Evolutionary conservation across 35 echinoderm and acorn worm genomes (phyloP), one percentile per base, ranked within the genome.

Genomic region (Holothuria glaberrima): DNA sequence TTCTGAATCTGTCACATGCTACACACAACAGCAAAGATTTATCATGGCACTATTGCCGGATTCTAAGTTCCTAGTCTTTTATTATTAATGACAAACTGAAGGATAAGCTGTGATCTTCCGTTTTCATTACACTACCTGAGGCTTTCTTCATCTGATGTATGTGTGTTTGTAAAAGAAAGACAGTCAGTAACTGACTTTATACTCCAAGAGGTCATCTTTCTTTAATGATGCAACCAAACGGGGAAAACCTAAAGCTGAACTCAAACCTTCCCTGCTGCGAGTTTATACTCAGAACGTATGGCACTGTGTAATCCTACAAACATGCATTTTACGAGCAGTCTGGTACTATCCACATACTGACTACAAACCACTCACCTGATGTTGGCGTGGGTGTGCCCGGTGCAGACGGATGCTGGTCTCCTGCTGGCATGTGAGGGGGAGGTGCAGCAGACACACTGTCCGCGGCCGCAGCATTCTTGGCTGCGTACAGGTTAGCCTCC

Each of bases 401-500:
- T n/a, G 92, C 80, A 31, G 89, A 90, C 9, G 86, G 80, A 36
- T 90, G 79, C 77, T 94, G 92, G 52, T 80, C 82, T 36, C 87
- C 86, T 14, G 83, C 54, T 59, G 83, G 70, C 91, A 71, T 87
- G 84, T 68, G 91, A 85, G 82, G 82, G 58, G 90, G 62, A 36
- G 91, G 91, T 33, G 83, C 58, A 48, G 70, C 75, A 75, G 91
- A 88, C 48, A 94, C 94, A 26, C 90, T 92, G 18, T 89, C 97
- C 1, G 97, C 97, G 3, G 97, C 94, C 7, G 97, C 97, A 63
- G 97, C 97, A 59, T 94, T 99, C 91, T 99, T 99, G 60, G 97
- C 97, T 50, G 97, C 97, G 89, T 99, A 99, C 78, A 99, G 93
- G 71, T 99, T 99, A 6, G 97, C 97, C 52, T 99, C 97, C 59